Evolutionary conservation across 1,140 invertebrate species (phyloP), one percentile per base, ranked within the genome.

Genomic region (Caerostris darwini): DNA sequence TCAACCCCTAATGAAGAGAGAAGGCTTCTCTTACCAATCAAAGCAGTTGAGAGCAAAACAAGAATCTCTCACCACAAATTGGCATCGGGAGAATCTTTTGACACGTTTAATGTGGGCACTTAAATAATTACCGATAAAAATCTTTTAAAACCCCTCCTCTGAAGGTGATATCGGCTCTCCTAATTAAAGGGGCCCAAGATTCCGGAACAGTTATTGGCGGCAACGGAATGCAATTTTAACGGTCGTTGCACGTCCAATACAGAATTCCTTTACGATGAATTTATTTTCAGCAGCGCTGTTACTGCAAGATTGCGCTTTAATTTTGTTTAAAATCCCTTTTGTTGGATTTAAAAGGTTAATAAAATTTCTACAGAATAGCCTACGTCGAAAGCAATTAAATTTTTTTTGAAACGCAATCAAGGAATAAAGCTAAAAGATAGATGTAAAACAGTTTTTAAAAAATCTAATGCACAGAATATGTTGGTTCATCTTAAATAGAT

Each of bases 71-170:
- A 57, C 57, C 53, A 8, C 82, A 58, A 77, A 77, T 34, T 85
- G 57, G 57, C 19, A 85, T 14, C n/a, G 57, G 8, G 54, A 56
- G 82, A 19, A 58, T 14, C 53, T 58, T 85, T 85, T 85, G 82
- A 85, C 57, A 85, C 57, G 56, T 85, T 85, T 85, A 85, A 85
- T 85, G 82, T 85, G 57, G 82, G 53, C 82, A 58, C 82, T 58
- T 85, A 85, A 85, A 85, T 85, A 85, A 85, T 85, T 85, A 58
- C 82, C 82, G 82, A 85, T 85, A 85, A 85, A 85, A 85, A n/a
- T 85, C 82, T 85, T 85, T 85, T 85, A 56, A 85, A 19, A 17
- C 82, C 57, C 81, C 57, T 12, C 14, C 54, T n/a, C n/a, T n/a
- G 14, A 85, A 85, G 57, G 53, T 58, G 57, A 85, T 85, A 85